A percentile compares a stretch with the other conserved stretches of the same genome.
Conservation (phyloP, 2,113 vertebrate genomes). For the Rhineura floridana region DNA sequence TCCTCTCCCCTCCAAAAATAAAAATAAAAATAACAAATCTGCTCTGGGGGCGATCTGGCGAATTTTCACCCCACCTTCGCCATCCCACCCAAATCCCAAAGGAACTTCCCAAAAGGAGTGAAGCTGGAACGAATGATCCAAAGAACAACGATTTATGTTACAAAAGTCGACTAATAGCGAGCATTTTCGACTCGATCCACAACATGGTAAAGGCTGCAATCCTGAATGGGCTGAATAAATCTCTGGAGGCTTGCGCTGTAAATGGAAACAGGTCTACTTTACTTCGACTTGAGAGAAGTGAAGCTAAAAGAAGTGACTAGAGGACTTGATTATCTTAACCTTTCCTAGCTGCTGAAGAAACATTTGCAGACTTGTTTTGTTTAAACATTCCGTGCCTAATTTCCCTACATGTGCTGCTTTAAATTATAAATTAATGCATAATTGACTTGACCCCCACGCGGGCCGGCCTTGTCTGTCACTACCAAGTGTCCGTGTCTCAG, state of each 20-base stretch:
- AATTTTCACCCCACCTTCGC: not conserved
- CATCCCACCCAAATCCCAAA: accelerated
- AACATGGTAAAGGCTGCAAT: too few species aligned
- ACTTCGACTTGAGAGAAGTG: not conserved
- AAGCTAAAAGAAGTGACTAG: not conserved
- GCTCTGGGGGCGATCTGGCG: too few species aligned
- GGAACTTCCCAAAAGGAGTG: too few species aligned
- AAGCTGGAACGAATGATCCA: too few species aligned
- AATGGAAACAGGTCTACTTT: too few species aligned
- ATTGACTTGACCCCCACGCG: not conserved
- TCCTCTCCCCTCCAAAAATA: not conserved
- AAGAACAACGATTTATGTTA: too few species aligned
- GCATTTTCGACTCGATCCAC: not conserved
- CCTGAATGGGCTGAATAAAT: too few species aligned
- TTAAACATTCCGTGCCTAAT: not conserved
- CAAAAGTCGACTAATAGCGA: not conserved
- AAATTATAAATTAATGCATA: not conserved
- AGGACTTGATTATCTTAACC: not conserved
- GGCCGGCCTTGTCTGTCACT: not conserved
- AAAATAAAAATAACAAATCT: not conserved
- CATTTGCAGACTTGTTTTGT: not conserved
- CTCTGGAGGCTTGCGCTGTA: too few species aligned
- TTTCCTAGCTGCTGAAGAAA: not conserved
- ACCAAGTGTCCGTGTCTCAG: not conserved
- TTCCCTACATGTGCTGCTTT: not conserved